Evolutionary conservation across 1,140 invertebrate genomes (phyloP).

Genomic region (Lysiphlebus fabarum): DNA sequence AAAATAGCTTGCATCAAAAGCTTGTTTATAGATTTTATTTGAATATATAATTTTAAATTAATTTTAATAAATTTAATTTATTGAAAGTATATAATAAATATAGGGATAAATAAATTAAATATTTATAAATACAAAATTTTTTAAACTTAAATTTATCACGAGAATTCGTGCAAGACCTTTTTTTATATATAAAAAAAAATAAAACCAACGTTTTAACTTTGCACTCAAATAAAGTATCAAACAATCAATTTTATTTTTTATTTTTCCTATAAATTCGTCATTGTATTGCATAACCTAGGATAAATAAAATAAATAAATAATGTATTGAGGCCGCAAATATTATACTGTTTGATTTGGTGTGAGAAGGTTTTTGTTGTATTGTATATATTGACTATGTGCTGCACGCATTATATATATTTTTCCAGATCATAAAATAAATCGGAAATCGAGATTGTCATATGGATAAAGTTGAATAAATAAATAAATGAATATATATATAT

Average conservation of each 20-base stretch:
- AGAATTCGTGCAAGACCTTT: too few relatives aligned
- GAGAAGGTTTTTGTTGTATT: too few relatives aligned
- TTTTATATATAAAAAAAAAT: too few relatives aligned
- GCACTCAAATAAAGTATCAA: not conserved
- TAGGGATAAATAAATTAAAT: too few relatives aligned
- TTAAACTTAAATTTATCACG: too few relatives aligned
- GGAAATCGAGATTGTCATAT: not conserved
- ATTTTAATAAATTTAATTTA: not conserved
- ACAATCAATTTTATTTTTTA: slow-evolving; percentile 13
- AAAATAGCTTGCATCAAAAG: too few relatives aligned
- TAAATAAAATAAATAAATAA: slow-evolving; percentile 17
- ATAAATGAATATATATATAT: too few relatives aligned
- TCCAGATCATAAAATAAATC: not conserved
- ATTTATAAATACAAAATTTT: slow-evolving; percentile 1
- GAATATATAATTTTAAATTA: not conserved
- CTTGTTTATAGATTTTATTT: not conserved
- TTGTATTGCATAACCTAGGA: slow-evolving; percentile 7
- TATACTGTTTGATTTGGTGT: not conserved
- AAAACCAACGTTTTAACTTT: too few relatives aligned
- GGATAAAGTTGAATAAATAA: too few relatives aligned
- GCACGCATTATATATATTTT: slow-evolving; percentile 6
- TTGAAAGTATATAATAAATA: not conserved
- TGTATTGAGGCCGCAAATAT: slow-evolving; percentile 9
- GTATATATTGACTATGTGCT: not conserved
- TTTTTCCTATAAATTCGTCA: slow-evolving; percentile 11